Percentiles rank a stretch among this genome's conserved stretches.
Conservation (phyloP, 2,888 invertebrate genomes). For the Melanostoma mellinum region DNA sequence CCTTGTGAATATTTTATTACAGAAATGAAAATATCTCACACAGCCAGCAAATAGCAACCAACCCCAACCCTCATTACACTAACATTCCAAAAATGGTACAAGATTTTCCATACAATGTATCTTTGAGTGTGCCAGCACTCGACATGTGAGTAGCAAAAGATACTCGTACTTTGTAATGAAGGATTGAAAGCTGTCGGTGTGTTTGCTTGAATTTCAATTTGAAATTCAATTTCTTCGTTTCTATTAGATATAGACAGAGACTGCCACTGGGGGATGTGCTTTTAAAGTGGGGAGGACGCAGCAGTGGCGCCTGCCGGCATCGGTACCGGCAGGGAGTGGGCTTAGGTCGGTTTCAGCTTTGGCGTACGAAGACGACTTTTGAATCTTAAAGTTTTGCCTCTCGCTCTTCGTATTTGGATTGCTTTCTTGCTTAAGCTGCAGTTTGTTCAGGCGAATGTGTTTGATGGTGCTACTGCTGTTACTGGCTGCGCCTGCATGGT, state of each 20-base stretch:
- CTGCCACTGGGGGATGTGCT: slow-evolving; percentile 36
- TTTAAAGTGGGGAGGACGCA: background rate
- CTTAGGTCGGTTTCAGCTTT: background rate
- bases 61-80: background rate
- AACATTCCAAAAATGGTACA: slow-evolving; percentile 11
- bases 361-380: slow-evolving; percentile 26
- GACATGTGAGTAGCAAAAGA: slow-evolving; percentile 41
- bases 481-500: background rate
- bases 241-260: slow-evolving; percentile 39
- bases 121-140: slow-evolving; percentile 12
- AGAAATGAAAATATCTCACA: slow-evolving; percentile 66
- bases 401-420: slow-evolving; percentile 32
- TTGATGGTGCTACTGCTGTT: background rate
- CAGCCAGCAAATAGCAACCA: background rate
- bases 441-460: slow-evolving; percentile 36
- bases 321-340: background rate
- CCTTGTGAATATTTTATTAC: slow-evolving; percentile 64
- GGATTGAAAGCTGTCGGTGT: slow-evolving; percentile 72
- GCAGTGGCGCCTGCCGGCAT: background rate
- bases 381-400: slow-evolving; percentile 54
- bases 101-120: slow-evolving; percentile 36
- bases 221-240: slow-evolving; percentile 71
- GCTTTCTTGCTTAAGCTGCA: slow-evolving; percentile 21
- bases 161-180: slow-evolving; percentile 67
- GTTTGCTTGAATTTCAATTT: slow-evolving; percentile 73